Conservation (phyloP, 2,113 vertebrate species). For the Ammodytes dubius region DNA sequence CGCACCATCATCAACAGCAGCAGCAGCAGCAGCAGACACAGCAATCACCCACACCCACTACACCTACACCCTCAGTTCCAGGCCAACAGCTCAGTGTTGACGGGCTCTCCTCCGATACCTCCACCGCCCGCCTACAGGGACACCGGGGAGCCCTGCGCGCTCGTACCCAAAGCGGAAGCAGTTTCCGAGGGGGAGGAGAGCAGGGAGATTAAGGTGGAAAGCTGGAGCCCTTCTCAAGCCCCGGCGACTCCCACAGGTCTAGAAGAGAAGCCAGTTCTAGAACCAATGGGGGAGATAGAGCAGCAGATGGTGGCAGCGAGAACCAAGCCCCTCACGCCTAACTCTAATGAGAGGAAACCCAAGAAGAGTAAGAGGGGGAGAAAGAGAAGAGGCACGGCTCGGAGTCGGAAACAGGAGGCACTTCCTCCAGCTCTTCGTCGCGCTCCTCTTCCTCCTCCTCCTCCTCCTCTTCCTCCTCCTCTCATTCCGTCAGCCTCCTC, state of each 20-base stretch:
- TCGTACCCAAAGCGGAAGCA: constrained; percentile 89
- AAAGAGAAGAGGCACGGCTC: constrained; percentile 84
- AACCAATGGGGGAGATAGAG: constrained; percentile 74
- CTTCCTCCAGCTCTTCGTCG: constrained; percentile 90
- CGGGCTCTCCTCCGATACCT: constrained; percentile 84
- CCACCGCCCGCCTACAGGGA: constrained; percentile 81
- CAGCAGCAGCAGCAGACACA: constrained; percentile 69
- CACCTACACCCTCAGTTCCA: constrained; percentile 83
- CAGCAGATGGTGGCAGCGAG: constrained; percentile 94
- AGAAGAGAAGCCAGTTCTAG: constrained; percentile 85
- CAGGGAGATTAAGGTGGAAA: constrained; percentile 85
- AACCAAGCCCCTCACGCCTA: constrained; percentile 95
- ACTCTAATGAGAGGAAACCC: constrained; percentile 92
- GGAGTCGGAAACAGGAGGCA: constrained; percentile 90
- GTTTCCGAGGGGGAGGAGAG: constrained; percentile 88
- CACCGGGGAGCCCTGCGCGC: constrained; percentile 72
- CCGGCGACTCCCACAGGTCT: constrained; percentile 81
- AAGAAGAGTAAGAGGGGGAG: constrained; percentile 85
- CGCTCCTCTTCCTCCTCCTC: constrained; percentile 95
- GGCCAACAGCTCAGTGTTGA: constrained; percentile 78
- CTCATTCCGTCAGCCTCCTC: constrained; percentile 88
- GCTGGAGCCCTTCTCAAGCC: constrained; percentile 85
- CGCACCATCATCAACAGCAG: too few relatives aligned
- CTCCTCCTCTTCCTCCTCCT: constrained; percentile 93
- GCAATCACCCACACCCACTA: constrained; percentile 85